Base-by-base conservation (phyloP, 2,113 vertebrate genomes). In the Hippoglossus stenolepis region DNA sequence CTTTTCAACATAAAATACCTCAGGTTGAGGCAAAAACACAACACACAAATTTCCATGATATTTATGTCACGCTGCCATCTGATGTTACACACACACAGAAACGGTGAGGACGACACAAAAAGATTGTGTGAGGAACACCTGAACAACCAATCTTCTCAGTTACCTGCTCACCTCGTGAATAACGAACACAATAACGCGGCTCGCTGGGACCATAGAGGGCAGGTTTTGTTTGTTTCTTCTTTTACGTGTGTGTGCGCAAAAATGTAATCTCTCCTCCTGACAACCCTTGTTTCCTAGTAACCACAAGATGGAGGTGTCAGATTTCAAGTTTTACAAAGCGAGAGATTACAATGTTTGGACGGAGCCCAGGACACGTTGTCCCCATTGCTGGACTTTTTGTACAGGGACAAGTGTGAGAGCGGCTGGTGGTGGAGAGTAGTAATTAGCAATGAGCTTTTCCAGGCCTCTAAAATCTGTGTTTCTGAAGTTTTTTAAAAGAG, bases 321-420 rank as follows among this genome's bases (percentile, higher is more conserved):
- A 65, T 91, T 87, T 70, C 87, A 13, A 21, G 20, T 57, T 76
- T 47, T 21, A 90, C 85, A 91, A 73, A 74, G 60, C 9, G 0
- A 65, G 54, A 75, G 76, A 79, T 75, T 77, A 65, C 75, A 69
- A 74, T 20, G 53, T 69, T 83, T 87, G 65, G 28, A 35, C 1
- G 10, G 40, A 11, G 31, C 15, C 38, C 14, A 77, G 62, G 64
- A 74, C 71, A 74, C 65, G 64, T 73, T 81, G 66, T 87, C 1
- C 63, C 15, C 8, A 0, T n/a, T 40, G 28, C n/a, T 0, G 3
- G 35, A 21, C 59, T 73, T 73, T 7, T 84, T 86, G 40, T 80
- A 2, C 18, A 0, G 18, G 59, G 18, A 38, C 21, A 47, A 73
- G n/a, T n/a, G 45, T 38, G 13, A 51, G 17, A 61, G 31, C 28